A percentile compares a stretch with the other conserved stretches of the same genome.
Evolutionary conservation across 2,888 invertebrate genomes (phyloP).

Genomic region (Drosophila neonasuta): DNA sequence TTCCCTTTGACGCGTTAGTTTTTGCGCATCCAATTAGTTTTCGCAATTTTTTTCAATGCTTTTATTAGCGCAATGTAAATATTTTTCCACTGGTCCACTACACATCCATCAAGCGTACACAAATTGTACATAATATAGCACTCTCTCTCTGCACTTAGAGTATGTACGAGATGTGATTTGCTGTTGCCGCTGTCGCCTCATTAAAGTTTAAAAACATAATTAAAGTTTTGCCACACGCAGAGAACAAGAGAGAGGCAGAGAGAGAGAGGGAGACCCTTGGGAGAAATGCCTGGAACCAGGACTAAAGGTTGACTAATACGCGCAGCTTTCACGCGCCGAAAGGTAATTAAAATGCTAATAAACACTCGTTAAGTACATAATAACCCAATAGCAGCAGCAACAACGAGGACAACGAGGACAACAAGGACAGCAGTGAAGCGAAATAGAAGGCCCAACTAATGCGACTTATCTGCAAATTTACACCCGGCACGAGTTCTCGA

Average conservation of each 20-base stretch:
- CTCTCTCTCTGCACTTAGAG: neutral
- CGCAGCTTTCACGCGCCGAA: conserved; percentile 72
- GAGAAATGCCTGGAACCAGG: conserved; percentile 34
- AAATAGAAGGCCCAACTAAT: conserved; percentile 60
- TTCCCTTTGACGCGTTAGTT: conserved; percentile 46
- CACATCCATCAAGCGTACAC: conserved; percentile 47
- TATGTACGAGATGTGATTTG: conserved; percentile 33
- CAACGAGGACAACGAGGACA: conserved; percentile 16
- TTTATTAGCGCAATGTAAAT: conserved; percentile 72
- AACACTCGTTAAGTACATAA: conserved; percentile 74
- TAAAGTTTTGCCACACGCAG: conserved; percentile 59
- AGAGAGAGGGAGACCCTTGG: conserved; percentile 29
- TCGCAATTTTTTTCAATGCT: conserved; percentile 55
- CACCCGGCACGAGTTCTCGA: conserved; percentile 53
- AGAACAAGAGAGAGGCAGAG: conserved; percentile 3
- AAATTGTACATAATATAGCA: conserved; percentile 21
- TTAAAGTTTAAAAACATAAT: conserved; percentile 74
- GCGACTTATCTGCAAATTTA: conserved; percentile 75
- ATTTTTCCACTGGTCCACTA: conserved; percentile 57
- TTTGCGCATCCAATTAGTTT: conserved; percentile 73
- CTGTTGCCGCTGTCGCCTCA: conserved; percentile 42
- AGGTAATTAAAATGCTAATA: conserved; percentile 79
- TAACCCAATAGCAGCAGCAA: conserved; percentile 50
- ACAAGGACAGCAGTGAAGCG: conserved; percentile 13
- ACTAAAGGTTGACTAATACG: conserved; percentile 68